These are phyloP conservation scores for Drosophila incognita DNA, from an alignment of 2,888 invertebrate species.

Conservation along the genomic window DNA sequence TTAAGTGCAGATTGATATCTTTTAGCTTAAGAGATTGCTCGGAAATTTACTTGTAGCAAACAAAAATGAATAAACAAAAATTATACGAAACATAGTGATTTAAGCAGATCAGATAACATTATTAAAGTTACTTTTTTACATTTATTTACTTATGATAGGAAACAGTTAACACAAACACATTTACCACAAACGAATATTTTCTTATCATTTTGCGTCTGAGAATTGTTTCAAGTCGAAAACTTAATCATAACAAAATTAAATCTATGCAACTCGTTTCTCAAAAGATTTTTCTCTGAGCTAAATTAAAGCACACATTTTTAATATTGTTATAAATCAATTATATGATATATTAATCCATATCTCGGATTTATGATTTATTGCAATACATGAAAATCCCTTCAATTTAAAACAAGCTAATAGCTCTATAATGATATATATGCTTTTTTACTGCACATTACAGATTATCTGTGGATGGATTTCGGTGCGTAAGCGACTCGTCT, in stretches of 20 bases:
- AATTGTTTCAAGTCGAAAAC: not conserved
- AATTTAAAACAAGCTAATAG: not conserved
- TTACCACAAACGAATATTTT: not conserved
- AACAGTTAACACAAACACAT: not conserved
- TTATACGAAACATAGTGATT: not conserved
- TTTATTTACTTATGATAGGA: not conserved
- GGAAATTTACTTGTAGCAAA: not conserved
- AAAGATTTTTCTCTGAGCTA: not conserved
- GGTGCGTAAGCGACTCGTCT: constrained; percentile 3
- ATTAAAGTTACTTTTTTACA: not conserved
- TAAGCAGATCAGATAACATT: not conserved
- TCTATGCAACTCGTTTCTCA: not conserved
- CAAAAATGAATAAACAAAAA: not conserved
- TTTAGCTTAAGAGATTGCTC: not conserved
- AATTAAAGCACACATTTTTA: not conserved
- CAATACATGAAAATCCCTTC: not conserved
- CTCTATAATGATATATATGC: not conserved
- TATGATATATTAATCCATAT: not conserved
- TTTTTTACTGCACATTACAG: not conserved
- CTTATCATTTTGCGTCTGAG: not conserved
- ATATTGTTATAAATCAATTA: not conserved
- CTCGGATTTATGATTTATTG: not conserved
- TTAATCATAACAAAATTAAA: not conserved
- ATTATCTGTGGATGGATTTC: constrained; percentile 8
- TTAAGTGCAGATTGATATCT: not conserved